Conservation (phyloP, 1,140 invertebrate species). For the Apis cerana region DNA sequence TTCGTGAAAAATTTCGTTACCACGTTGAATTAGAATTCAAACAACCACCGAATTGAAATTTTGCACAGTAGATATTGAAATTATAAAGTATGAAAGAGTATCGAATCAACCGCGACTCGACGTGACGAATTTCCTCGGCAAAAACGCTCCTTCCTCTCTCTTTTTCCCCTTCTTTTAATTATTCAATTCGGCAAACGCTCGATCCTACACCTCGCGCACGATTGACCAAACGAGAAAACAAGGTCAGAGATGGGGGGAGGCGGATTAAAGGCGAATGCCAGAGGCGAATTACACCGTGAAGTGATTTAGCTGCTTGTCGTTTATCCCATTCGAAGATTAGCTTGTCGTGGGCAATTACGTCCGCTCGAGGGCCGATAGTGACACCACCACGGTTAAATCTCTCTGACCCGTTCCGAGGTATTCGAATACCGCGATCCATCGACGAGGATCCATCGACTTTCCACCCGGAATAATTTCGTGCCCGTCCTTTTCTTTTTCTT, state of each 20-base stretch:
- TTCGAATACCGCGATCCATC: neutral
- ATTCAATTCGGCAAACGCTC: too few relatives aligned
- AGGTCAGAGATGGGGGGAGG: neutral
- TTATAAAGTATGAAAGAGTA: too few relatives aligned
- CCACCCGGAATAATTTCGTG: conserved; percentile 4
- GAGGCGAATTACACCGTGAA: conserved; percentile 39
- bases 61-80: too few relatives aligned
- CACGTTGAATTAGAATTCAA: too few relatives aligned
- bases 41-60: too few relatives aligned
- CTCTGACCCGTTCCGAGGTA: neutral
- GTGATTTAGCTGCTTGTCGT: conserved; percentile 50
- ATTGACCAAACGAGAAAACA: neutral
- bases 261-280: conserved; percentile 18
- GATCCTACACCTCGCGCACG: neutral
- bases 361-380: conserved; percentile 18
- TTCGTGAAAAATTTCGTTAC: too few relatives aligned
- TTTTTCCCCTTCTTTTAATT: too few relatives aligned
- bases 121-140: too few relatives aligned
- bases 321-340: conserved; percentile 63
- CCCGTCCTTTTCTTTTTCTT: neutral
- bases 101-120: too few relatives aligned
- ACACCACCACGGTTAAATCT: conserved; percentile 26
- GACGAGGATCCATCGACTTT: neutral
- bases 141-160: too few relatives aligned
- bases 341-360: conserved; percentile 59